Percentiles rank a stretch among this genome's conserved stretches.
These are phyloP conservation scores for Collichthys lucidus DNA, from an alignment of 2,113 vertebrate genomes.

Conservation along the genomic window DNA sequence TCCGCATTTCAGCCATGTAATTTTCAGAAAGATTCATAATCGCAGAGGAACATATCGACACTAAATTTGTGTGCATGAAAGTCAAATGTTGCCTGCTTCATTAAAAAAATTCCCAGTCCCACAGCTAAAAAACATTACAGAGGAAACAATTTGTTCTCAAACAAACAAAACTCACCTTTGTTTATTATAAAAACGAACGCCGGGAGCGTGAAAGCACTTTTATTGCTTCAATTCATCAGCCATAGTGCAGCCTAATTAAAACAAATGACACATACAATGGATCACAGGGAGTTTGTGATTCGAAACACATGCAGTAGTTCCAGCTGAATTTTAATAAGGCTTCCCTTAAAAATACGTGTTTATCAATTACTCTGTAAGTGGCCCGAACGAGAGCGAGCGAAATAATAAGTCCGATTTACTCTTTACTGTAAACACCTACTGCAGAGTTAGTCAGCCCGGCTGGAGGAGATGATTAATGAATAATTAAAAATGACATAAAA, in stretches of 20 bases:
- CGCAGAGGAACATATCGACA: constrained; percentile 38
- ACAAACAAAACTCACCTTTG: constrained; percentile 11
- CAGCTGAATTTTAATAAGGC: constrained; percentile 40
- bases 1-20: constrained; percentile 32
- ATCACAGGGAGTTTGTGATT: constrained; percentile 45
- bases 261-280: constrained; percentile 17
- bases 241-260: constrained; percentile 33
- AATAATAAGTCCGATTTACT: constrained; percentile 39
- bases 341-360: constrained; percentile 15
- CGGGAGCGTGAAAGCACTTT: constrained; percentile 27
- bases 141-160: background rate
- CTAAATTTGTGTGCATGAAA: constrained; percentile 24
- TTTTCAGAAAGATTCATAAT: constrained; percentile 46
- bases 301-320: constrained; percentile 26
- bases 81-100: constrained; percentile 17
- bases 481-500: constrained; percentile 27
- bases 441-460: constrained; percentile 9
- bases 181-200: background rate
- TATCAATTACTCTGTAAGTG: constrained; percentile 34
- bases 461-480: constrained; percentile 39
- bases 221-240: constrained; percentile 43
- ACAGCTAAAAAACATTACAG: background rate
- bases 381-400: background rate
- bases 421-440: constrained; percentile 7
- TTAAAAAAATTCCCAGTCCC: background rate